Percentiles rank a stretch among this genome's conserved stretches.
Evolutionary conservation across 2,888 invertebrate genomes (phyloP).

Genomic region (Epicampocera succincta): DNA sequence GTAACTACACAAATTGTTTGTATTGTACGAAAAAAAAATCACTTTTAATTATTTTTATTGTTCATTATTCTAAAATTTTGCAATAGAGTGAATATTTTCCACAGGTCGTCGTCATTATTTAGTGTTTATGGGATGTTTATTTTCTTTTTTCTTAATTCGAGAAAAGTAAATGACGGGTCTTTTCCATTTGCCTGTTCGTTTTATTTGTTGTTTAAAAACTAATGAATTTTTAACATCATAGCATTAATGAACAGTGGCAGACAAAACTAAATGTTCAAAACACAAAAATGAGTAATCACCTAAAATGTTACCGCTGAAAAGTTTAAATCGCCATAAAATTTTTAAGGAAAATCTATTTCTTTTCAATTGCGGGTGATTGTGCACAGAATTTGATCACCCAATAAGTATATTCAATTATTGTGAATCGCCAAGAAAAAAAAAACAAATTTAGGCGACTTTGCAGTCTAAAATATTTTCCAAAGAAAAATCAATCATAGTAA

Average conservation of each 20-base stretch:
- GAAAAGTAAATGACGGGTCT: constrained; percentile 9
- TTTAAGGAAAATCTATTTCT: too few species aligned
- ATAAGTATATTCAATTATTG: too few species aligned
- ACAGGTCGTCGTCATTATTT: constrained; percentile 42
- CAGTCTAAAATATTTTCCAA: too few species aligned
- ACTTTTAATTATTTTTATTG: constrained; percentile 40
- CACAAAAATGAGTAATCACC: too few species aligned
- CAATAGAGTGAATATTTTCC: constrained; percentile 37
- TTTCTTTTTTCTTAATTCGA: not conserved
- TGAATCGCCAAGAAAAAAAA: too few species aligned
- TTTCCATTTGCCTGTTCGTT: not conserved
- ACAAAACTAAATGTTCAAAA: not conserved
- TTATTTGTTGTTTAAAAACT: not conserved
- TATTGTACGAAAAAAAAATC: constrained; percentile 22
- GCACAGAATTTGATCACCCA: too few species aligned
- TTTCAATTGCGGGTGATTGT: too few species aligned
- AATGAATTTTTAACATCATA: constrained; percentile 3
- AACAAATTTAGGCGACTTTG: too few species aligned
- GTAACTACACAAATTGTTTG: not conserved
- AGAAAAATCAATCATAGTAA: too few species aligned
- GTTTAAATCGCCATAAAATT: too few species aligned
- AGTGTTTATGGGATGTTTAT: not conserved
- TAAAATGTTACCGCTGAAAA: too few species aligned
- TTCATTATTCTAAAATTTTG: constrained; percentile 9
- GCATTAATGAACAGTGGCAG: not conserved